phyloP scores from a whole-genome alignment of 2,797 vertebrate species.

The Bufotes viridis region DNA sequence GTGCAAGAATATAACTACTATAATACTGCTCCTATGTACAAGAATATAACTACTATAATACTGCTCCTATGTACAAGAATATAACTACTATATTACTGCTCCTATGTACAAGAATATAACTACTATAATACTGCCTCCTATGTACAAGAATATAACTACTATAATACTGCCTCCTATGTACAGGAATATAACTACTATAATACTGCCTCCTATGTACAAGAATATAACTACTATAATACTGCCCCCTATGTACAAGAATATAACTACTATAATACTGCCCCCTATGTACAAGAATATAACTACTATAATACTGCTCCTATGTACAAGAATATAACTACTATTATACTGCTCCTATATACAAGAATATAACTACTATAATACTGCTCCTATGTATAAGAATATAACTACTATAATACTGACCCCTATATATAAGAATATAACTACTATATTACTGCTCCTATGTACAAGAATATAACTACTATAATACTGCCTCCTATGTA shows the following conservation, averaged over 20 bases:
- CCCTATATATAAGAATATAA: background rate
- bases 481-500: no score
- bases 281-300: background rate
- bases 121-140: background rate
- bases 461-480: background rate
- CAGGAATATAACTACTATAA: background rate
- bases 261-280: background rate
- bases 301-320: slow-evolving; percentile 9
- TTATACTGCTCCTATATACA: background rate
- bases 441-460: background rate
- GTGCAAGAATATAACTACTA: background rate
- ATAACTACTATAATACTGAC: background rate
- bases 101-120: background rate
- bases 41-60: slow-evolving; percentile 13
- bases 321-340: slow-evolving; percentile 11
- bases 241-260: background rate
- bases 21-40: background rate
- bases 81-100: background rate
- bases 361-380: background rate
- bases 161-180: background rate
- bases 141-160: slow-evolving; percentile 12
- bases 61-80: background rate
- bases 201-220: slow-evolving; percentile 3
- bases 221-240: slow-evolving; percentile 1
- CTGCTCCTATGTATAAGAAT: no score